Percentiles rank a stretch among this genome's conserved stretches.
These are phyloP conservation scores for Anoplius nigerrimus DNA, from an alignment of 2,888 invertebrate species.

Conservation along the genomic window DNA sequence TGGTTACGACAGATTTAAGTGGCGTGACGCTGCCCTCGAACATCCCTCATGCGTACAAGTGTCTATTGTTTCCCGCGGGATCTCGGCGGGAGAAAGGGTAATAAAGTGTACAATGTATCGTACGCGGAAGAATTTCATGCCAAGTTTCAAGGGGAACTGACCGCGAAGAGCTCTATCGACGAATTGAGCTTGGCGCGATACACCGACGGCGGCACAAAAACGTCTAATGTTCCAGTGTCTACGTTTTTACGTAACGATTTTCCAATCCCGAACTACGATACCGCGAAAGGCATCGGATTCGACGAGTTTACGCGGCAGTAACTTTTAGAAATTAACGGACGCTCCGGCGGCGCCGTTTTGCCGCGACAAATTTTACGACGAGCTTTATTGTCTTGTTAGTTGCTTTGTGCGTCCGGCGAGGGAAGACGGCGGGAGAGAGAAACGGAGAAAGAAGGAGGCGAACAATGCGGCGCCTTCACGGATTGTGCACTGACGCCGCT, in stretches of 20 bases:
- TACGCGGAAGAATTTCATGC: too few species aligned
- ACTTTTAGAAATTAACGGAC: slow-evolving; percentile 54
- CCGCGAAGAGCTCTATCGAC: background rate
- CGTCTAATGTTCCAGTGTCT: background rate
- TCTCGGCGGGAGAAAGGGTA: too few species aligned
- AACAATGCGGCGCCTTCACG: background rate
- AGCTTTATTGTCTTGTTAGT: slow-evolving; percentile 51
- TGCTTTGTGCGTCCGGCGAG: slow-evolving; percentile 5
- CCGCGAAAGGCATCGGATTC: slow-evolving; percentile 44
- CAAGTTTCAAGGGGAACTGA: background rate
- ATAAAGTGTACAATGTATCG: too few species aligned
- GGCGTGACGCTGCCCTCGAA: too few species aligned
- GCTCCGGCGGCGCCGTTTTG: slow-evolving; percentile 11
- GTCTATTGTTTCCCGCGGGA: too few species aligned
- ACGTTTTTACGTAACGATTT: slow-evolving; percentile 21
- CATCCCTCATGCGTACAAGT: too few species aligned
- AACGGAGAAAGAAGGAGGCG: background rate
- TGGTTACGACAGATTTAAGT: too few species aligned
- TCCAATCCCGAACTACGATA: slow-evolving; percentile 25
- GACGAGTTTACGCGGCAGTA: slow-evolving; percentile 51
- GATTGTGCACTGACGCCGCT: too few species aligned
- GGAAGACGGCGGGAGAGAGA: background rate
- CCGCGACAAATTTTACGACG: slow-evolving; percentile 51
- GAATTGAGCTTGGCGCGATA: background rate
- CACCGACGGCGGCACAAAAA: too few species aligned